A percentile compares a stretch with the other conserved stretches of the same genome.
Evolutionary conservation across 2,113 vertebrate species (phyloP).

Genomic region (Nerophis lumbriciformis): DNA sequence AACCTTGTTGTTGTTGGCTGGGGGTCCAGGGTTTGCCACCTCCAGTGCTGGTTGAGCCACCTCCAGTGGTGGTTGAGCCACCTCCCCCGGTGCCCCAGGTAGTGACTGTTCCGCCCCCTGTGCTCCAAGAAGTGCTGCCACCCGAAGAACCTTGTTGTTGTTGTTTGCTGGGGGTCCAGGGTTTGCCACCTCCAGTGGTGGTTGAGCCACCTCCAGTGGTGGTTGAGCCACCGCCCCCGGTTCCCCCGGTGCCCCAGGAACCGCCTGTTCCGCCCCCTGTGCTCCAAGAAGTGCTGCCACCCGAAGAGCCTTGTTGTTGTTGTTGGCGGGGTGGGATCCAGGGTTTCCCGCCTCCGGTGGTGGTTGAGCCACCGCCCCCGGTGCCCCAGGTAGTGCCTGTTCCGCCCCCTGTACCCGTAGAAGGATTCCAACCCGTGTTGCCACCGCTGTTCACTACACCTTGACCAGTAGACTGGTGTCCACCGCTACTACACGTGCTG

Average conservation of each 20-base stretch:
- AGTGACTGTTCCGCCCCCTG: neutral
- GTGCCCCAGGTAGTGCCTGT: rapidly evolving
- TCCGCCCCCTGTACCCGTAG: too few species aligned
- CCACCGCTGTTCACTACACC: too few species aligned
- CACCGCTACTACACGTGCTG: constrained; percentile 36
- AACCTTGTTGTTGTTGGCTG: too few species aligned
- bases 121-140: too few species aligned
- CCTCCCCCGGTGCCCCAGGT: neutral
- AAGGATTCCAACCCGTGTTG: neutral
- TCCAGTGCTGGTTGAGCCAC: neutral
- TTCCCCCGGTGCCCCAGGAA: neutral
- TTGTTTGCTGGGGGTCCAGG: too few species aligned
- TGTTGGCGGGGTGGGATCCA: too few species aligned
- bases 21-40: neutral
- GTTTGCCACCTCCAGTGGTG: neutral
- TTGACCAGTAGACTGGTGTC: neutral
- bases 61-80: neutral
- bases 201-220: neutral
- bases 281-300: too few species aligned
- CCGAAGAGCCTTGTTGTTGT: too few species aligned
- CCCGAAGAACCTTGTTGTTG: too few species aligned
- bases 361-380: neutral
- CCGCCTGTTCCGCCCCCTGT: neutral
- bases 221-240: neutral
- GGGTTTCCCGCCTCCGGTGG: neutral